Evolutionary conservation across 2,888 invertebrate genomes (phyloP).

Genomic region (Oeneis ivallda): DNA sequence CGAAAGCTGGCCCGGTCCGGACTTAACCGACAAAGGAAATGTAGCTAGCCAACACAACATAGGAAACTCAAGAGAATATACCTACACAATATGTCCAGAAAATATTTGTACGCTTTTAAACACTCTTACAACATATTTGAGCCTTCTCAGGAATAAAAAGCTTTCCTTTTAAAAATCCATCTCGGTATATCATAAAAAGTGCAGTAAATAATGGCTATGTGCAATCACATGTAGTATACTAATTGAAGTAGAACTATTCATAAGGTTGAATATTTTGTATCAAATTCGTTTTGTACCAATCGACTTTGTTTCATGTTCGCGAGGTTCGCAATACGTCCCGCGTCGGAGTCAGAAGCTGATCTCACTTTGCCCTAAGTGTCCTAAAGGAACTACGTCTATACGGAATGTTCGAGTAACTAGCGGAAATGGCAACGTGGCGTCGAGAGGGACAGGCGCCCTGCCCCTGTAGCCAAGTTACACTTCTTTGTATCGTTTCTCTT

Average conservation of each 20-base stretch:
- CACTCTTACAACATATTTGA: conserved; percentile 34
- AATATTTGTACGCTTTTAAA: conserved; percentile 7
- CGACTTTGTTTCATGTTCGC: conserved; percentile 49
- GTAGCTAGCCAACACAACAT: conserved; percentile 11
- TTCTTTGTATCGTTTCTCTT: no score
- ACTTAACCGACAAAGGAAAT: conserved; percentile 21
- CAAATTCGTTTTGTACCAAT: conserved; percentile 75
- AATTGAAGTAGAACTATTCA: conserved; percentile 60
- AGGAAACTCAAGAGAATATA: not conserved
- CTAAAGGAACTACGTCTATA: conserved; percentile 54
- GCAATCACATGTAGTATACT: conserved; percentile 64
- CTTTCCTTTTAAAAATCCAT: conserved; percentile 24
- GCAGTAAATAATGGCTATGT: conserved; percentile 55
- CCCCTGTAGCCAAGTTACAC: no score
- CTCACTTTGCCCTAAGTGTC: conserved; percentile 44
- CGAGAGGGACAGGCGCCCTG: conserved; percentile 46
- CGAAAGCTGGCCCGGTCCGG: conserved; percentile 29
- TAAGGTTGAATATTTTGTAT: conserved; percentile 60
- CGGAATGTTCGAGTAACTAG: conserved; percentile 56
- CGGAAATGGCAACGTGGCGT: conserved; percentile 69
- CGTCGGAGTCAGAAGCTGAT: conserved; percentile 30
- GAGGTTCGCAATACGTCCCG: conserved; percentile 30
- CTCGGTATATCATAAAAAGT: conserved; percentile 37
- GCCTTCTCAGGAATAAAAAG: conserved; percentile 34
- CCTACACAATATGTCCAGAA: conserved; percentile 3